Evolutionary conservation across 1,140 invertebrate species (phyloP).

Genomic region (Hetaerina americana): DNA sequence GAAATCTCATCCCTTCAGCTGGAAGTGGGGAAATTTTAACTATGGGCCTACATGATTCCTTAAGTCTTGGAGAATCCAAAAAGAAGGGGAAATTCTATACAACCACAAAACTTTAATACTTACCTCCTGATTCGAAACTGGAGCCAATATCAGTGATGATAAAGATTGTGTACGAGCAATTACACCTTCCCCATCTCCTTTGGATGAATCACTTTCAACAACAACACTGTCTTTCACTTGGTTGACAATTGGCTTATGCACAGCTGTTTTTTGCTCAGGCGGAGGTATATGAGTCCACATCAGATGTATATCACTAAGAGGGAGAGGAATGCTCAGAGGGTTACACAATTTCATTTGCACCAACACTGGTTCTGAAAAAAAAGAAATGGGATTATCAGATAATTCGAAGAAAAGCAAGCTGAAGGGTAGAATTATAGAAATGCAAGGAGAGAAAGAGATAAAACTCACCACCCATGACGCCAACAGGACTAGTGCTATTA

Average conservation of each 20-base stretch:
- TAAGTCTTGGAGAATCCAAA: no score
- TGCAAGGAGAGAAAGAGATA: slow-evolving; percentile 11
- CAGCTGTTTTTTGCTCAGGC: no score
- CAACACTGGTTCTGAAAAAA: slow-evolving; percentile 60
- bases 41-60: no score
- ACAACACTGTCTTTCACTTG: no score
- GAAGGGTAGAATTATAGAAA: slow-evolving; percentile 11
- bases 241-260: no score
- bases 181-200: not conserved
- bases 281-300: slow-evolving; percentile 57
- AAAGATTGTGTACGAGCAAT: not conserved
- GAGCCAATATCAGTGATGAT: not conserved
- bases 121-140: not conserved
- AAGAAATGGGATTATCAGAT: slow-evolving; percentile 5
- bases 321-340: slow-evolving; percentile 60
- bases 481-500: slow-evolving; percentile 49
- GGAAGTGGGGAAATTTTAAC: no score
- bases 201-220: not conserved
- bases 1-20: no score
- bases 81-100: no score
- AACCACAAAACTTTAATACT: no score
- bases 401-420: slow-evolving; percentile 9
- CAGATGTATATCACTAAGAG: slow-evolving; percentile 56
- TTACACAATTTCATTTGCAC: slow-evolving; percentile 64
- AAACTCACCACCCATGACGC: slow-evolving; percentile 48